Conservation (phyloP, 2,113 vertebrate species). For the Thamnaconus septentrionalis region DNA sequence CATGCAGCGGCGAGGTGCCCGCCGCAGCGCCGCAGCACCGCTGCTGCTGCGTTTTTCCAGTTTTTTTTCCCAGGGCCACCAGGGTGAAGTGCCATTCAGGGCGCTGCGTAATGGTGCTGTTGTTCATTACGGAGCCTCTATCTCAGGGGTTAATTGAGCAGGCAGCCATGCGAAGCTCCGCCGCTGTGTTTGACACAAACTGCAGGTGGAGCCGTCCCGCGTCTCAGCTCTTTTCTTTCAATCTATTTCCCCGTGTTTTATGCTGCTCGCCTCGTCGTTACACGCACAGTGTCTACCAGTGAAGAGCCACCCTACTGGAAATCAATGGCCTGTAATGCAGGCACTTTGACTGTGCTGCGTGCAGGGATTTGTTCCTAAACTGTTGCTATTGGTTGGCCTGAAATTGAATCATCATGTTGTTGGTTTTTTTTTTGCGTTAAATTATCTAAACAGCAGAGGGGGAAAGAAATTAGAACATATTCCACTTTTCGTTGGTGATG, state of each 20-base stretch:
- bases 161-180: slow-evolving; percentile 81
- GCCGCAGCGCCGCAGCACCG: slow-evolving; percentile 27
- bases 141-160: slow-evolving; percentile 84
- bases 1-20: slow-evolving; percentile 38
- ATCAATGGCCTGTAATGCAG: slow-evolving; percentile 73
- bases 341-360: slow-evolving; percentile 45
- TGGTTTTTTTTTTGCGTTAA: slow-evolving; percentile 31
- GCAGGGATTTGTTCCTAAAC: slow-evolving; percentile 40
- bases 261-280: slow-evolving; percentile 58
- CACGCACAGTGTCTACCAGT: slow-evolving; percentile 63
- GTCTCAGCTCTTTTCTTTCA: slow-evolving; percentile 59
- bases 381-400: slow-evolving; percentile 48
- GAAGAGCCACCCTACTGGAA: slow-evolving; percentile 66
- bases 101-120: slow-evolving; percentile 77
- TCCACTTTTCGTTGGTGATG: slow-evolving; percentile 27
- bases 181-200: slow-evolving; percentile 77
- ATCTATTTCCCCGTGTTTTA: slow-evolving; percentile 74
- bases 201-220: slow-evolving; percentile 76
- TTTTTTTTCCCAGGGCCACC: slow-evolving; percentile 56
- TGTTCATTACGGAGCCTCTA: slow-evolving; percentile 81
- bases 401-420: slow-evolving; percentile 57
- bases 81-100: slow-evolving; percentile 73
- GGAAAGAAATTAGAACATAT: slow-evolving; percentile 23
- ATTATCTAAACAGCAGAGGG: slow-evolving; percentile 42
- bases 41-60: too few species aligned